Evolutionary conservation across 1,140 invertebrate species (phyloP).

Genomic region (Himalopsyche phryganea): DNA sequence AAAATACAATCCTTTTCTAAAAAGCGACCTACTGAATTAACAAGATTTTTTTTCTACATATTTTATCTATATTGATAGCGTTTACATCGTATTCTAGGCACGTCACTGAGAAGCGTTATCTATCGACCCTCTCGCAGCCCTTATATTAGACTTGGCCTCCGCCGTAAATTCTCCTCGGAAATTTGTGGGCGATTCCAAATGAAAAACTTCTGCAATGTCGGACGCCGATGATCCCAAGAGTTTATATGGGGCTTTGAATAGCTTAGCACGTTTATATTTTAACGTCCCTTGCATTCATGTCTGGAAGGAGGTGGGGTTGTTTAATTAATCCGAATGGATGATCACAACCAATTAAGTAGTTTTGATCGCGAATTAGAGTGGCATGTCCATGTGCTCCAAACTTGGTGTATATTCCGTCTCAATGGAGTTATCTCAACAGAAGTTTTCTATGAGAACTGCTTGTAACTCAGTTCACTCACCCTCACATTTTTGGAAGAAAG

Average conservation of each 20-base stretch:
- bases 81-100: conserved; percentile 1
- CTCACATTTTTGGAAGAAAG: too few relatives aligned
- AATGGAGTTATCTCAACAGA: too few relatives aligned
- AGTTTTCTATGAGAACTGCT: too few relatives aligned
- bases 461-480: too few relatives aligned
- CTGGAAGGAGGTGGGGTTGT: neutral
- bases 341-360: neutral
- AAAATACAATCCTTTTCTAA: too few relatives aligned
- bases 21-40: too few relatives aligned
- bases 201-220: conserved; percentile 10
- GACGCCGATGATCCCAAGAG: neutral
- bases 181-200: conserved; percentile 22
- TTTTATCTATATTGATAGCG: too few relatives aligned
- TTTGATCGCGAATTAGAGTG: too few relatives aligned
- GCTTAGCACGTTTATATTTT: conserved; percentile 25
- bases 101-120: neutral
- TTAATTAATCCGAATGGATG: conserved; percentile 9
- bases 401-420: too few relatives aligned
- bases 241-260: conserved; percentile 24
- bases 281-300: neutral
- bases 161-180: conserved; percentile 13
- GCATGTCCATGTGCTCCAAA: too few relatives aligned
- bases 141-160: conserved; percentile 8
- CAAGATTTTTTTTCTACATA: too few relatives aligned
- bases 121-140: neutral